A percentile compares a stretch with the other conserved stretches of the same genome.
phyloP scores from a whole-genome alignment of 2,888 invertebrate genomes.

The Lithosia quadra region DNA sequence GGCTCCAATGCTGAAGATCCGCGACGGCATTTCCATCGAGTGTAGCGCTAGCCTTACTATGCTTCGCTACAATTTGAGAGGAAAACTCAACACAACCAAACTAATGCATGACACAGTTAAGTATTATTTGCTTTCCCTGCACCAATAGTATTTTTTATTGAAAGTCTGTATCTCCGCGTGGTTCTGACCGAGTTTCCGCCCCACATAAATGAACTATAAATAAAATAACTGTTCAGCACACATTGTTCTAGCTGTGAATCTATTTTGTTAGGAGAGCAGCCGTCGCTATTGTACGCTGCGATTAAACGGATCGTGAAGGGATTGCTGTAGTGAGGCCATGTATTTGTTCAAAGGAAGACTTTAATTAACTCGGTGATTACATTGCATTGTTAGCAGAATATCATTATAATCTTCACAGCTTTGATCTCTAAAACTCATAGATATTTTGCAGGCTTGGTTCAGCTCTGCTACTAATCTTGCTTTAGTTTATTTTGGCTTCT shows the following conservation, averaged over 20 bases:
- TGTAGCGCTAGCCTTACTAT: too few relatives aligned
- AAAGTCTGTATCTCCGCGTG: background rate
- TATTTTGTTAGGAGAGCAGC: constrained; percentile 60
- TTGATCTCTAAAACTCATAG: too few relatives aligned
- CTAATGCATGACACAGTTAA: too few relatives aligned
- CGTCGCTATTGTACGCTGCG: constrained; percentile 69
- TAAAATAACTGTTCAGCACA: constrained; percentile 51
- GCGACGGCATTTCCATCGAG: too few relatives aligned
- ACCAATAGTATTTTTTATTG: background rate
- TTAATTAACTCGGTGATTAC: background rate
- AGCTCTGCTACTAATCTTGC: too few relatives aligned
- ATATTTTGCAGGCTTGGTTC: too few relatives aligned
- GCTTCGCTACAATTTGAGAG: too few relatives aligned
- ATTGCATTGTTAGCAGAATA: background rate
- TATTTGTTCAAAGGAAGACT: constrained; percentile 16
- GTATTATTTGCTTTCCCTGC: too few relatives aligned
- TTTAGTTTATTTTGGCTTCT: too few relatives aligned
- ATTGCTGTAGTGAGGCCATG: constrained; percentile 63
- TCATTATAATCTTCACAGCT: too few relatives aligned
- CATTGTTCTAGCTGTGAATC: constrained; percentile 59
- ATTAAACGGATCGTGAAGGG: constrained; percentile 77
- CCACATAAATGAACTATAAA: constrained; percentile 48
- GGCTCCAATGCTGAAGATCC: too few relatives aligned
- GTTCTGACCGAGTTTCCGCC: constrained; percentile 32
- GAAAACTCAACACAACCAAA: too few relatives aligned